Evolutionary conservation across 2,888 invertebrate species (phyloP).

Genomic region (Cerastoderma edule): DNA sequence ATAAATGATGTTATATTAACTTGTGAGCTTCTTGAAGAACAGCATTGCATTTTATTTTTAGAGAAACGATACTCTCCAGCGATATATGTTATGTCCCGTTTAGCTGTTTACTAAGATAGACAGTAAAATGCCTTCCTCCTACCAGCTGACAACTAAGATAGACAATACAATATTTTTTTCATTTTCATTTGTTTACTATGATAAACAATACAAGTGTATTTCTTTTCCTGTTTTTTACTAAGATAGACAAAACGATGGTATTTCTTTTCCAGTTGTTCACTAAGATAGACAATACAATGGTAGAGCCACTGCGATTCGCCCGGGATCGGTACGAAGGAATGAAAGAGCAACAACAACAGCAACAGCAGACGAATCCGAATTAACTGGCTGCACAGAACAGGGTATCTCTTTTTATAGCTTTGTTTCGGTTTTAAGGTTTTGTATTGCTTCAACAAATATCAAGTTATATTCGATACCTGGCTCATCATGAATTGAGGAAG

Average conservation of each 20-base stretch:
- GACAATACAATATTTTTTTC: neutral
- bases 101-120: neutral
- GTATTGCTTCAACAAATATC: no score
- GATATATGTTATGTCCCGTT: neutral
- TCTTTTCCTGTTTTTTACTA: no score
- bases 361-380: neutral
- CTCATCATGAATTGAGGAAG: no score
- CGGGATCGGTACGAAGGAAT: conserved; percentile 81
- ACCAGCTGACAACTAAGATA: neutral
- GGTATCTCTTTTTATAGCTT: no score
- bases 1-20: no score
- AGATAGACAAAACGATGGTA: neutral
- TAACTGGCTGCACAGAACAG: no score
- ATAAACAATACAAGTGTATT: no score
- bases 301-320: conserved; percentile 78
- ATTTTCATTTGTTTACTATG: neutral
- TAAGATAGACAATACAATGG: conserved; percentile 79
- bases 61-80: no score
- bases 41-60: no score
- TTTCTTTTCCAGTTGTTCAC: conserved; percentile 77
- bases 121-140: neutral
- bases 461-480: no score
- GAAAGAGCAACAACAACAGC: conserved; percentile 75
- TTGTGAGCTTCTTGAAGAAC: no score
- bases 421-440: no score